Evolutionary conservation across 2,797 vertebrate species (phyloP), one percentile per base, ranked within the genome.

Genomic region (Sebastes melanostomus): DNA sequence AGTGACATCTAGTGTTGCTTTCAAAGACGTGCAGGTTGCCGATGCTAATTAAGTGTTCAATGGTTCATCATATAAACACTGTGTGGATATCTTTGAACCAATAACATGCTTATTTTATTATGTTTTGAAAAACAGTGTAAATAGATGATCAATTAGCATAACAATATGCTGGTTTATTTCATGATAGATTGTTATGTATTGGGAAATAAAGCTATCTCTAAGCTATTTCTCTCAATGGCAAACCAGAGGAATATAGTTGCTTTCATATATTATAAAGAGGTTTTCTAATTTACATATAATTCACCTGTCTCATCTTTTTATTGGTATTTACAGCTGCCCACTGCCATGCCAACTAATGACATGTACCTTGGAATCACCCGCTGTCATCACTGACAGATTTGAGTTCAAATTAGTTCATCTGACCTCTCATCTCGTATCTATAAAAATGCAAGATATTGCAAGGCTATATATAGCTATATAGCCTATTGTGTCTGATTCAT

Each of bases 1-100:
- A 86, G 72, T 36, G 92, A 88, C 92, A 87, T 77, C 94, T 93
- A 91, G 90, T 90, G 94, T 52, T 83, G 0, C 1, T 16, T 66
- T 73, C 1, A 8, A 58, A 66, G 20, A 66, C 0, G 8, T 79
- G 78, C 81, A 82, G 13, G 32, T 24, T n/a, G 8, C 32, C 4
- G 4, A 38, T 5, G 4, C n/a, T 29, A 20, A 65, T 12, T 0
- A 16, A 3, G 4, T 22, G n/a, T 50, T 34, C 12, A 61, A 1
- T 32, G 27, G 9, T 55, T 8, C 8, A 50, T 20, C 18, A 20
- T n/a, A 50, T 46, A 46, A 46, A 46, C 1, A 55, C 0, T 16
- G 6, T 16, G 4, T 13, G 8, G 2, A 27, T 32, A 38, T 2
- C 14, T 34, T 14, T 29, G 5, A 63, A 32, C 5, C 12, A 22